Percentiles rank a stretch among this genome's conserved stretches.
Evolutionary conservation across 2,888 invertebrate genomes (phyloP).

Genomic region (Acleris cristana): DNA sequence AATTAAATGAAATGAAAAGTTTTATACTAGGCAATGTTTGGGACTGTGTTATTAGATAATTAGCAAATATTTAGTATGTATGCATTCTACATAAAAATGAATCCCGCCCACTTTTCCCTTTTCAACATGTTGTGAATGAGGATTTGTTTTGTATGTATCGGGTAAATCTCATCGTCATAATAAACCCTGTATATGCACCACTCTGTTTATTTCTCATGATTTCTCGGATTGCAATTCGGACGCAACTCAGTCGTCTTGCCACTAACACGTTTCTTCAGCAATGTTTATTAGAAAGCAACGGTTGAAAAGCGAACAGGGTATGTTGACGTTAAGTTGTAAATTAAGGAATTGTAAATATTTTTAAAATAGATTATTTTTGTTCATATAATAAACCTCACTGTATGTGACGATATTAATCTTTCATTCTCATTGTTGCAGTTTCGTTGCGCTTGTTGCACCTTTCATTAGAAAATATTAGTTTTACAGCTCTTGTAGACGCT

Average conservation of each 20-base stretch:
- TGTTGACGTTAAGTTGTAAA: slow-evolving; percentile 75
- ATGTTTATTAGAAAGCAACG: slow-evolving; percentile 66
- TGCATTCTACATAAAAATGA: slow-evolving; percentile 58
- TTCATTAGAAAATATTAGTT: neutral
- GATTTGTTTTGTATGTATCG: slow-evolving; percentile 42
- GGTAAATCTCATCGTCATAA: slow-evolving; percentile 23
- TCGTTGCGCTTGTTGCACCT: neutral
- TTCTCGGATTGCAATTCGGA: slow-evolving; percentile 22
- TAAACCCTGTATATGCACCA: slow-evolving; percentile 10
- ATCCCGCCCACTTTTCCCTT: slow-evolving; percentile 74
- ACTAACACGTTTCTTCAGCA: slow-evolving; percentile 48
- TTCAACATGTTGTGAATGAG: slow-evolving; percentile 78
- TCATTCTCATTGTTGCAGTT: slow-evolving; percentile 45
- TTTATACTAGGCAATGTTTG: slow-evolving; percentile 61
- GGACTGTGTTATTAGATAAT: slow-evolving; percentile 79
- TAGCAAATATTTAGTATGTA: slow-evolving; percentile 60
- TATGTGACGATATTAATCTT: slow-evolving; percentile 65
- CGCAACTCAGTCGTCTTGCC: slow-evolving; percentile 58
- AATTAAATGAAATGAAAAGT: slow-evolving; percentile 40
- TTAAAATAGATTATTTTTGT: slow-evolving; percentile 79
- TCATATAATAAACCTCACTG: slow-evolving; percentile 80
- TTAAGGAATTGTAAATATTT: slow-evolving; percentile 81
- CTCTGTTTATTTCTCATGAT: slow-evolving; percentile 27
- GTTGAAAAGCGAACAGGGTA: slow-evolving; percentile 83
- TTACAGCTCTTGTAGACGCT: neutral